These are phyloP conservation scores for Salpingus planirostris DNA, from an alignment of 2,888 invertebrate genomes.

Conservation along the genomic window DNA sequence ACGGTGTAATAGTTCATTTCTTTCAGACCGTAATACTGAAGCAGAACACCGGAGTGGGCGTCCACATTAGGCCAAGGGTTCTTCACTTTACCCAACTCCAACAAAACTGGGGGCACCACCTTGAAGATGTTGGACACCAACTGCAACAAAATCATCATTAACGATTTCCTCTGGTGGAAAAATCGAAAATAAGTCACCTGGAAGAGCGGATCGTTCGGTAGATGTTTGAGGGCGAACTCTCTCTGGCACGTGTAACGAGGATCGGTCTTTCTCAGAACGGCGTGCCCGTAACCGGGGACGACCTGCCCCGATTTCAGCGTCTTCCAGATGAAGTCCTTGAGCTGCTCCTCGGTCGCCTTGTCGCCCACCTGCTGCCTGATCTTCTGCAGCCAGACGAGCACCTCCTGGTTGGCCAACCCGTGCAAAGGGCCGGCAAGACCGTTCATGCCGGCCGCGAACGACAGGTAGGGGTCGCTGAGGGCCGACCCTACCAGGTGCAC, in stretches of 20 bases:
- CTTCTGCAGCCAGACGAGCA: conserved; percentile 85
- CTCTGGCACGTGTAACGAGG: conserved; percentile 88
- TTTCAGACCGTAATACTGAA: conserved; percentile 85
- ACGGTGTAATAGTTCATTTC: conserved; percentile 95
- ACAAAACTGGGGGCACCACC: conserved; percentile 83
- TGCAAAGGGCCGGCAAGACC: conserved; percentile 93
- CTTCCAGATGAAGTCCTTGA: conserved; percentile 97
- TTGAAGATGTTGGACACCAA: conserved; percentile 81
- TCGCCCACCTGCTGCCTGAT: conserved; percentile 79
- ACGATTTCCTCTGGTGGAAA: too few relatives aligned
- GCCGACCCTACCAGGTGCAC: conserved; percentile 91
- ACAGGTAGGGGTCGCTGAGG: conserved; percentile 89
- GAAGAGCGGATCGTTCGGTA: conserved; percentile 87
- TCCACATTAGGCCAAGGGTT: conserved; percentile 99
- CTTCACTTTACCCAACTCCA: conserved; percentile 92
- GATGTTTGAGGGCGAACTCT: conserved; percentile 87
- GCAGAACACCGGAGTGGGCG: conserved; percentile 88
- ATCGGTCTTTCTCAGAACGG: conserved; percentile 92
- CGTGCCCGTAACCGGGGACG: conserved; percentile 94
- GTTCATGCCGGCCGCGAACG: conserved; percentile 87
- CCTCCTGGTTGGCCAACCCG: conserved; percentile 89
- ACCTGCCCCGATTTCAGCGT: conserved; percentile 93
- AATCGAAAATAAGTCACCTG: conserved; percentile 40
- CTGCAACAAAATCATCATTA: too few relatives aligned
- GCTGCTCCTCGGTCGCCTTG: conserved; percentile 77